Conservation (phyloP, 1,140 invertebrate species). For the Cydia pomonella region DNA sequence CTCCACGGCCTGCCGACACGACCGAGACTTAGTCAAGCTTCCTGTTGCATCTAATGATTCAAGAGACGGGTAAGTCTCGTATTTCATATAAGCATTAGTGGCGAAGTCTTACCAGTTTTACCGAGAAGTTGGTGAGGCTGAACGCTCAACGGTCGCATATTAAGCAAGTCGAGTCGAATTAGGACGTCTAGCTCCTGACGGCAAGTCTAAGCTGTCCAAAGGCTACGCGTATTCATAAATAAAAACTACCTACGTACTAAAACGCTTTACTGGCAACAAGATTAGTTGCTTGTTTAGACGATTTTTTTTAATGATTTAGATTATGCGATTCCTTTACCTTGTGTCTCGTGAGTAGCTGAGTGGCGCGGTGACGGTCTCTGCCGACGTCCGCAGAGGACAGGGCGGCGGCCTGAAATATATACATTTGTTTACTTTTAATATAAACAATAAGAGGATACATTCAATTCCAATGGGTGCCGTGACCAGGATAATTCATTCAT, state of each 20-base stretch:
- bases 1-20: constrained; percentile 94
- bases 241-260: no score
- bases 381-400: constrained; percentile 92
- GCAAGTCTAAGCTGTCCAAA: no score
- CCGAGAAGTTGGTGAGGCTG: no score
- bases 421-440: neutral
- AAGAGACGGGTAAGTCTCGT: constrained; percentile 6
- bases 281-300: no score
- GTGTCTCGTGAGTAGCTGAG: constrained; percentile 95
- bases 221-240: no score
- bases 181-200: no score
- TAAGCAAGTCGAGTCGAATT: no score
- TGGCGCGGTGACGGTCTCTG: constrained; percentile 92
- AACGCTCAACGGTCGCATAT: no score
- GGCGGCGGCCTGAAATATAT: constrained; percentile 82
- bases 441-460: neutral
- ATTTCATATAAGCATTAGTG: neutral
- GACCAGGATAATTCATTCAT: neutral
- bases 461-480: neutral
- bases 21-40: no score
- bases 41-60: neutral
- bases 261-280: no score
- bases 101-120: no score
- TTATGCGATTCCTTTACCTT: constrained; percentile 82
- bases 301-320: no score